Evolutionary conservation across 1,140 invertebrate genomes (phyloP), one percentile per base, ranked within the genome.

Genomic region (Prorops nasuta): DNA sequence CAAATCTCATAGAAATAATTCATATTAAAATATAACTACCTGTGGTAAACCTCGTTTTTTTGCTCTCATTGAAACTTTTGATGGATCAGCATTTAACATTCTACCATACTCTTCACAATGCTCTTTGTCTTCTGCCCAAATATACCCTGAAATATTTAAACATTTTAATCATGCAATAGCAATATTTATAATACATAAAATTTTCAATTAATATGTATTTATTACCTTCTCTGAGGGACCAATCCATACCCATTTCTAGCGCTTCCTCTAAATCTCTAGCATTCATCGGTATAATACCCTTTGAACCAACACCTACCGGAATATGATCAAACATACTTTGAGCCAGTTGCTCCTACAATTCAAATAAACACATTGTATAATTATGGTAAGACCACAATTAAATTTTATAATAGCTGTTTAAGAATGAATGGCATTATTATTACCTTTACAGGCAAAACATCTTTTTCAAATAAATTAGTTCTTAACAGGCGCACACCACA

Each of bases 221-320:
- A 20, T 49, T 64, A 79, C 82, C 96, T 84, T 98, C 95, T 62
- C 97, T 80, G 0, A 99, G 79, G n/a, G 95, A 98, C 98, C 98
- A 99, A 77, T 99, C 98, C 92, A 99, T 97, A 6, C 98, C 98
- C 97, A 99, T 99, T 83, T 99, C 98, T 21, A 99, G 78, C 8
- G 96, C 96, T 81, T 99, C 96, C 74, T 99, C 96, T 63, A 99
- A 80, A 79, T 98, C 96, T 56, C 87, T 83, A 0, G 95, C 94
- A 78, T 90, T 96, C 93, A 99, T 99, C 9, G 97, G 97, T 69
- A 99, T 99, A 40, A 99, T 98, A 57, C 97, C 97, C 80, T 98
- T 98, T 0, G 95, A 98, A 1, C 94, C 97, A 14, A 99, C 96
- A 37, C 97, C 97, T 7, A 99, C 98, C 19, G 98, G 98, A 70